A percentile compares a stretch with the other conserved stretches of the same genome.
Conservation (phyloP, 2,113 vertebrate species). For the Baryphthengus martii region DNA sequence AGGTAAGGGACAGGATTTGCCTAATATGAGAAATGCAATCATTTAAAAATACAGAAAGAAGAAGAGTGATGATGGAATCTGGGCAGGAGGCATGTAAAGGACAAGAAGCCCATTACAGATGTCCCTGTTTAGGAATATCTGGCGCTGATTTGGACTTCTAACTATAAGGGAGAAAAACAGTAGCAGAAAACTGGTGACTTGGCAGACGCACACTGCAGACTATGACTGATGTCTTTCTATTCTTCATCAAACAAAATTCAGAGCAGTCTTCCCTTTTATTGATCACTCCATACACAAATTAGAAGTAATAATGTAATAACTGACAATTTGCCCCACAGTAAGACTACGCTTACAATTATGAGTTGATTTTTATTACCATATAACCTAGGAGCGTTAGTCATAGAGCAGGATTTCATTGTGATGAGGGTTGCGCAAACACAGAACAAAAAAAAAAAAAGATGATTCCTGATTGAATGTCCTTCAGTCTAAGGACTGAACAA, state of each 20-base stretch:
- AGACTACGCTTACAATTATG: neutral
- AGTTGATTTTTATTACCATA: neutral
- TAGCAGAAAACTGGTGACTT: neutral
- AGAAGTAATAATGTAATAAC: neutral
- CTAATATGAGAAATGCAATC: slow-evolving; percentile 67
- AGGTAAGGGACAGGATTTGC: slow-evolving; percentile 65
- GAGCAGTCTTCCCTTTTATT: neutral
- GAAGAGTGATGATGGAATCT: slow-evolving; percentile 47
- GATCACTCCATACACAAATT: neutral
- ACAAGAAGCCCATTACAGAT: slow-evolving; percentile 42
- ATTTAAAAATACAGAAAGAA: slow-evolving; percentile 57
- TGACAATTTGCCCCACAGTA: neutral
- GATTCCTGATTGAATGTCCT: neutral
- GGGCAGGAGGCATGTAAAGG: slow-evolving; percentile 51
- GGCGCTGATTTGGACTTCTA: slow-evolving; percentile 8
- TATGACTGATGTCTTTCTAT: neutral
- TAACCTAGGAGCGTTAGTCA: neutral
- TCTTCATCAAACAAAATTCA: neutral
- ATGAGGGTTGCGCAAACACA: neutral
- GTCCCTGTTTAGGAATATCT: slow-evolving; percentile 19
- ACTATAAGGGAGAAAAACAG: neutral
- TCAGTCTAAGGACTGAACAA: neutral
- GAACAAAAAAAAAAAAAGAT: neutral
- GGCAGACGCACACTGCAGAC: neutral
- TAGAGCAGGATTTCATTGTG: neutral